Evolutionary conservation across 35 echinoderm and acorn worm species (phyloP).

Genomic region (Apostichopus parvimensis): DNA sequence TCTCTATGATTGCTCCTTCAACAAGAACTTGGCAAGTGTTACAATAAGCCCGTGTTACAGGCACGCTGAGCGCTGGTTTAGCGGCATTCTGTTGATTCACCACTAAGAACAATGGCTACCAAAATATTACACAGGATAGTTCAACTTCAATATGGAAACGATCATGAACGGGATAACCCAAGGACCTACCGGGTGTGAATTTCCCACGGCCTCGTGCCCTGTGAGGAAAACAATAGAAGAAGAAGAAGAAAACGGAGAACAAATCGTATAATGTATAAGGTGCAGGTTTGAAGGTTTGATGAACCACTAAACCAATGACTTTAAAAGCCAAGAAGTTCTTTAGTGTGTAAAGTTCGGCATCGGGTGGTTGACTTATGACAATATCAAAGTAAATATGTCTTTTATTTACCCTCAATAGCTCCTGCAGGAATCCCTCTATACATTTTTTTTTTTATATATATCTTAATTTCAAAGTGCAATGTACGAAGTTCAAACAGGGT

Average conservation of each 20-base stretch:
- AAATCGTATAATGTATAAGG: too few species aligned
- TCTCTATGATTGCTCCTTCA: not conserved
- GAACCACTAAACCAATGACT: not conserved
- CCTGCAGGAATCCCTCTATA: not conserved
- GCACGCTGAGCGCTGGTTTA: conserved; percentile 46
- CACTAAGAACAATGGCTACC: conserved; percentile 10
- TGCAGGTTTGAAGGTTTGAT: not conserved
- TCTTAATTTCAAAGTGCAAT: not conserved
- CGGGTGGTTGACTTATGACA: conserved; percentile 38
- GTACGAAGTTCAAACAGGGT: not conserved
- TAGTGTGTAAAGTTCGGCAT: conserved; percentile 25
- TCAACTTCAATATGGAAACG: not conserved
- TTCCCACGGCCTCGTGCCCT: conserved; percentile 42
- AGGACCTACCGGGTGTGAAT: conserved; percentile 9
- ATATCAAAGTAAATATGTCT: not conserved
- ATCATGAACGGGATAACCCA: not conserved
- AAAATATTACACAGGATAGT: conserved; percentile 41
- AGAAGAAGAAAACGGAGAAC: not conserved
- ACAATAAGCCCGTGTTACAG: conserved; percentile 56
- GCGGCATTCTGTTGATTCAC: conserved; percentile 13
- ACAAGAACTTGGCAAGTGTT: conserved; percentile 12
- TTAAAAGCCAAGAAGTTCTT: conserved; percentile 48
- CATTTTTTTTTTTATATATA: not conserved
- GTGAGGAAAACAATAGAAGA: not conserved
- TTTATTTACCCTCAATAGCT: not conserved